phyloP scores from a whole-genome alignment of 2,797 vertebrate genomes.

The Kryptopterus vitreolus region DNA sequence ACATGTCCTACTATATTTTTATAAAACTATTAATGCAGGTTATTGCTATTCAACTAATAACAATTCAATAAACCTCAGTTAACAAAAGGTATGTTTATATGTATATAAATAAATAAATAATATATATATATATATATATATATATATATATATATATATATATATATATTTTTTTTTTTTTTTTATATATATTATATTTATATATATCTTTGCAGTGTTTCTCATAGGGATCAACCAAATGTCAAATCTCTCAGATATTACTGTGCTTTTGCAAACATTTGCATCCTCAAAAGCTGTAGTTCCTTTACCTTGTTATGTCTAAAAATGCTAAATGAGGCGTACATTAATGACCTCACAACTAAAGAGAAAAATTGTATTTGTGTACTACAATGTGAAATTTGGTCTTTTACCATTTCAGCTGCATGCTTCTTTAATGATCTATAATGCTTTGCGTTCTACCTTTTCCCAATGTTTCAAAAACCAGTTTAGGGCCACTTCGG shows the following conservation, averaged over 20 bases:
- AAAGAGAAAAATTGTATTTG: not conserved
- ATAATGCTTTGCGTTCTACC: slow-evolving; percentile 10
- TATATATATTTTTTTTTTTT: too few species aligned
- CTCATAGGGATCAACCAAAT: not conserved
- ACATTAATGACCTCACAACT: not conserved
- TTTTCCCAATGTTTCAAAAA: not conserved
- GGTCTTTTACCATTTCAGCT: not conserved
- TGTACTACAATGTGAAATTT: not conserved
- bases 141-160: too few species aligned
- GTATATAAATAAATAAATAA: not conserved
- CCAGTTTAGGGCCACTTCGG: not conserved
- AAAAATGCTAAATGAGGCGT: not conserved
- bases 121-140: too few species aligned
- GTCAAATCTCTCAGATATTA: not conserved
- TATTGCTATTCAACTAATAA: not conserved
- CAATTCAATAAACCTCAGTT: not conserved
- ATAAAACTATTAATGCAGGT: not conserved
- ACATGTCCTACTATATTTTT: not conserved
- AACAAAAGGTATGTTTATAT: not conserved
- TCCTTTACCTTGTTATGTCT: slow-evolving; percentile 1
- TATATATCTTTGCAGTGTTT: not conserved
- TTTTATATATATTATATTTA: too few species aligned
- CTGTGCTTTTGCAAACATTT: not conserved
- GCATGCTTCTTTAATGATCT: not conserved
- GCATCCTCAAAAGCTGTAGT: not conserved